phyloP scores from a whole-genome alignment of 2,888 invertebrate species.

The Acholoe squamosa region DNA sequence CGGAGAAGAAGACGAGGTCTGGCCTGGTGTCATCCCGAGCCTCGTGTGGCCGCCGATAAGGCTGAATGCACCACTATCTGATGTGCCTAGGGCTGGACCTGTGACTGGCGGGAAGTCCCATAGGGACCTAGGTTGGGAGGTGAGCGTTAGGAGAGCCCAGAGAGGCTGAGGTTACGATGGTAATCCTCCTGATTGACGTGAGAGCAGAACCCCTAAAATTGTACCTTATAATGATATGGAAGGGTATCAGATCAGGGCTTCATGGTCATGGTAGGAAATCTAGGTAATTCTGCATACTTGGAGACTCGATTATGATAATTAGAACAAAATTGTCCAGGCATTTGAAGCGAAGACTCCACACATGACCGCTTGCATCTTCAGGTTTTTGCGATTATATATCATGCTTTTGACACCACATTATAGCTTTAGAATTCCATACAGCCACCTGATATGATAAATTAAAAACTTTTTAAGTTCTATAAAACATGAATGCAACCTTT shows the following conservation, averaged over 20 bases:
- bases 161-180: conserved; percentile 22
- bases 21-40: conserved; percentile 43
- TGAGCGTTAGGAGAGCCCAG: background rate
- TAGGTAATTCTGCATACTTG: too few relatives aligned
- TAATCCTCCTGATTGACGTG: conserved; percentile 23
- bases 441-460: too few relatives aligned
- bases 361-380: too few relatives aligned
- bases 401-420: too few relatives aligned
- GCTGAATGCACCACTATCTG: conserved; percentile 40
- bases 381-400: too few relatives aligned
- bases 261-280: too few relatives aligned
- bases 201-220: background rate
- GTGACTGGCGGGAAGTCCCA: conserved; percentile 29
- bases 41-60: conserved; percentile 38
- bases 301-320: too few relatives aligned
- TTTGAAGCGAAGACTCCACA: too few relatives aligned
- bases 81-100: conserved; percentile 1
- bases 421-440: too few relatives aligned
- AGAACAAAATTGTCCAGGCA: too few relatives aligned
- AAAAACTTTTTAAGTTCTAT: too few relatives aligned
- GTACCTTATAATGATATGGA: background rate
- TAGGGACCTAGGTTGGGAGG: conserved; percentile 21
- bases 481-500: too few relatives aligned
- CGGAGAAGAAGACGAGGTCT: conserved; percentile 45
- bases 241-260: background rate